Conservation (phyloP, 2,113 vertebrate genomes). For the Hydrochoerus hydrochaeris region DNA sequence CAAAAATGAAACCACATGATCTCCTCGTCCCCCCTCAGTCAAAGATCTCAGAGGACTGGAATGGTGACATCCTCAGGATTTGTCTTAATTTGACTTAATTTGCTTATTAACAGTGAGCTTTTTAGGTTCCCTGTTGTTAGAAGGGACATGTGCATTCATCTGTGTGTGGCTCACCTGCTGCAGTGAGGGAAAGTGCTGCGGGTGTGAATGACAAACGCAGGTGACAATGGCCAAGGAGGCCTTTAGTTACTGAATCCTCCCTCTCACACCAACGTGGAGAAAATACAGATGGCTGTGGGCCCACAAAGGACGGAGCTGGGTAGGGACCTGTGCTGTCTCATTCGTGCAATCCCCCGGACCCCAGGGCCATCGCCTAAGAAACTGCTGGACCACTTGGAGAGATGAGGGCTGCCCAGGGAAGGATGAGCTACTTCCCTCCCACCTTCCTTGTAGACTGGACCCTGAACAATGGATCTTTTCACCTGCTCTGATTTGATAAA, state of each 20-base stretch:
- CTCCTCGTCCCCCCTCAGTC: not conserved
- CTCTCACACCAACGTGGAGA: not conserved
- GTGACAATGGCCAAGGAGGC: too few species aligned
- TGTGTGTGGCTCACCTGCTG: rapidly evolving
- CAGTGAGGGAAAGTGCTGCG: too few species aligned
- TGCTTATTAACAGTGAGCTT: not conserved
- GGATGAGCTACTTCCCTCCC: not conserved
- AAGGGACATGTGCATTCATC: not conserved
- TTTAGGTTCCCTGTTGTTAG: too few species aligned
- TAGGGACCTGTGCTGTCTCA: rapidly evolving
- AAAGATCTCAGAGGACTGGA: not conserved
- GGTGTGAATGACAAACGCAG: rapidly evolving
- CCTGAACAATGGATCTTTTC: not conserved
- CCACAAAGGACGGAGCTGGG: not conserved
- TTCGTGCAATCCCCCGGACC: rapidly evolving
- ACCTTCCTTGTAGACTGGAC: too few species aligned
- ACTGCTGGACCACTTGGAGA: too few species aligned
- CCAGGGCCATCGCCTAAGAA: rapidly evolving
- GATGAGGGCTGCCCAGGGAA: too few species aligned
- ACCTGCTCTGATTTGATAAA: rapidly evolving
- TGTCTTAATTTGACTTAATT: not conserved
- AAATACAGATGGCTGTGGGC: not conserved
- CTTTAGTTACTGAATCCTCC: not conserved
- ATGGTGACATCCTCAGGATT: rapidly evolving
- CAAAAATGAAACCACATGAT: not conserved